phyloP scores from a whole-genome alignment of 1,140 invertebrate species.

The Saxidomus purpurata region DNA sequence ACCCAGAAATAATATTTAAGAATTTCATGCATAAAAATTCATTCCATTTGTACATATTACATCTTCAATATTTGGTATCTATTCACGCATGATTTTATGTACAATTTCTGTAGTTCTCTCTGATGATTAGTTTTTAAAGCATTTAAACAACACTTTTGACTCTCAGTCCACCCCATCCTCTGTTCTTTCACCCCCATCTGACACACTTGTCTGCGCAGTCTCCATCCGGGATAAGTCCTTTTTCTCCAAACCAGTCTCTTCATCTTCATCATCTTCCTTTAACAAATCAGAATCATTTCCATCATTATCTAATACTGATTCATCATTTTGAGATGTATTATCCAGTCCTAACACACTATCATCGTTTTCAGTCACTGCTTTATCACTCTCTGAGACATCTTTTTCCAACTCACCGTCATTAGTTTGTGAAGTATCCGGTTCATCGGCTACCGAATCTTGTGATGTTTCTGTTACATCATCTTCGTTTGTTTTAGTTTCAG shows the following conservation, averaged over 20 bases:
- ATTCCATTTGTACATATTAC: not conserved
- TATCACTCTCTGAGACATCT: not conserved
- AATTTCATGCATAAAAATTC: slow-evolving; percentile 1
- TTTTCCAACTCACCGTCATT: not conserved
- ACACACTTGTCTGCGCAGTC: not conserved
- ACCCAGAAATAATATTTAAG: not conserved
- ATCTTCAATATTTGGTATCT: not conserved
- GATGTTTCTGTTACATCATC: not conserved
- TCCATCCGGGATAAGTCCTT: not conserved
- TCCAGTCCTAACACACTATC: not conserved
- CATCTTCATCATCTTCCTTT: slow-evolving; percentile 37
- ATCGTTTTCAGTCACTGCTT: not conserved
- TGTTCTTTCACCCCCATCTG: not conserved
- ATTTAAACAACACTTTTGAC: no score
- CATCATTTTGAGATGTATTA: not conserved
- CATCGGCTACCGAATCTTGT: not conserved
- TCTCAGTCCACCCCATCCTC: slow-evolving; percentile 35
- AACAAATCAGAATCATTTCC: slow-evolving; percentile 29
- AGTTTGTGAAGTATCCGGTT: not conserved
- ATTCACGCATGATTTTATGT: not conserved
- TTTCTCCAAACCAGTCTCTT: not conserved
- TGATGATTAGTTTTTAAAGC: no score
- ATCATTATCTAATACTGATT: slow-evolving; percentile 24
- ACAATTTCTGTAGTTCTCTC: not conserved
- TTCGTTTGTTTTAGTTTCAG: not conserved